Evolutionary conservation across 2,113 vertebrate species (phyloP), one percentile per base, ranked within the genome.

Genomic region (Tetrax tetrax): DNA sequence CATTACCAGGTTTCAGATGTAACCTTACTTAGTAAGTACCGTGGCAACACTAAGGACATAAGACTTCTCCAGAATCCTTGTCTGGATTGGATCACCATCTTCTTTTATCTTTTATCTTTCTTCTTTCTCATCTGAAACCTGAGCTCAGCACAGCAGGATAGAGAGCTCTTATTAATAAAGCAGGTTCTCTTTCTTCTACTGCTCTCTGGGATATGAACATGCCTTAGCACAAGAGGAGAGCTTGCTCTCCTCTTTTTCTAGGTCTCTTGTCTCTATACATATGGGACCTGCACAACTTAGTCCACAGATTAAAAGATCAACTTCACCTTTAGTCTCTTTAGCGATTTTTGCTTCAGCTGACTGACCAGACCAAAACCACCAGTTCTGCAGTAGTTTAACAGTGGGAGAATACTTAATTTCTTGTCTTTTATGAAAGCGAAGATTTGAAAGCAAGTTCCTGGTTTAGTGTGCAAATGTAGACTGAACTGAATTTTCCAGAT

Each of bases 181-280:
- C 7, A 69, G 31, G 22, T 28, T 53, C 24, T 70, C 25, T 50
- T 79, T 22, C 48, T 72, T 69, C 41, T 64, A 0, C 23, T 79
- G 24, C 25, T 74, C 27, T 41, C 66, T 74, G 16, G 14, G n/a
- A 66, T 45, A 80, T 48, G 23, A 53, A 38, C 1, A 4, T 41
- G 19, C 37, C n/a, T 65, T 27, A 38, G 12, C 37, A 54, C 10
- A 45, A n/a, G 29, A 41, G 12, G 12, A 83, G 10, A 51, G 41
- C 24, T 9, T 38, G 14, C 5, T n/a, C 14, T 53, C 20, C 21
- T 69, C 38, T 85, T 86, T 59, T 54, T 6, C 7, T 23, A 33
- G 5, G 11, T 71, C 29, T 77, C 0, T 10, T 31, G 8, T 69
- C 18, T 61, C 22, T 17, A 2, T 28, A 21, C 6, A 38, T 4